These are phyloP conservation scores for Sabellastarte sp. DNA, from an alignment of 2,888 invertebrate species.

Conservation along the genomic window DNA sequence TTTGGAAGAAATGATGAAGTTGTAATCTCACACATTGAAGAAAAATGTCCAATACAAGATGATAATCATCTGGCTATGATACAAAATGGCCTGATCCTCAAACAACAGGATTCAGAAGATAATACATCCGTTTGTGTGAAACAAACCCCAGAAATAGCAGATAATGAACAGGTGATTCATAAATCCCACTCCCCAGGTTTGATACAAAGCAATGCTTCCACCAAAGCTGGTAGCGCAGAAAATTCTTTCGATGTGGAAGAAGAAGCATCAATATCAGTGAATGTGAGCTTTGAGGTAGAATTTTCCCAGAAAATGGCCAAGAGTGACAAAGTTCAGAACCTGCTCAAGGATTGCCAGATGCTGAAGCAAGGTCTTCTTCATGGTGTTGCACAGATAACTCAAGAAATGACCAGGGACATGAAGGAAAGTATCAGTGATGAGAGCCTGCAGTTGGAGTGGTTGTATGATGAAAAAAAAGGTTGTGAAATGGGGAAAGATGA, in stretches of 20 bases:
- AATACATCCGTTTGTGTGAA: not conserved
- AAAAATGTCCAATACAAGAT: not conserved
- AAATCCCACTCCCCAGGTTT: not conserved
- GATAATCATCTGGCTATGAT: not conserved
- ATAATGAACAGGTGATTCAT: not conserved
- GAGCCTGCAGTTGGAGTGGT: not conserved
- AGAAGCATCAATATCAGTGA: not conserved
- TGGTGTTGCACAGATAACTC: not conserved
- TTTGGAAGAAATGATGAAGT: no score
- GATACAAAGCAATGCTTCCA: not conserved
- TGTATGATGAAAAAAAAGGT: not conserved
- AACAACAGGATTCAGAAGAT: no score
- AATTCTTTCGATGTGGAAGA: not conserved
- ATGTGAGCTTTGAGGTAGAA: not conserved
- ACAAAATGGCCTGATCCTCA: no score
- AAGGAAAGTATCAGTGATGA: not conserved
- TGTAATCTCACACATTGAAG: not conserved
- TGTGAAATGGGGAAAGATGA: no score
- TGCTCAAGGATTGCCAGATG: not conserved
- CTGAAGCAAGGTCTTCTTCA: not conserved
- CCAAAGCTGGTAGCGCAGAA: not conserved
- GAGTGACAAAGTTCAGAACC: not conserved
- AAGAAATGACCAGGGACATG: not conserved
- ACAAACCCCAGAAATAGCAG: not conserved
- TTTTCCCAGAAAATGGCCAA: not conserved